Conservation (phyloP, 2,113 vertebrate species). For the Nanorana parkeri region DNA sequence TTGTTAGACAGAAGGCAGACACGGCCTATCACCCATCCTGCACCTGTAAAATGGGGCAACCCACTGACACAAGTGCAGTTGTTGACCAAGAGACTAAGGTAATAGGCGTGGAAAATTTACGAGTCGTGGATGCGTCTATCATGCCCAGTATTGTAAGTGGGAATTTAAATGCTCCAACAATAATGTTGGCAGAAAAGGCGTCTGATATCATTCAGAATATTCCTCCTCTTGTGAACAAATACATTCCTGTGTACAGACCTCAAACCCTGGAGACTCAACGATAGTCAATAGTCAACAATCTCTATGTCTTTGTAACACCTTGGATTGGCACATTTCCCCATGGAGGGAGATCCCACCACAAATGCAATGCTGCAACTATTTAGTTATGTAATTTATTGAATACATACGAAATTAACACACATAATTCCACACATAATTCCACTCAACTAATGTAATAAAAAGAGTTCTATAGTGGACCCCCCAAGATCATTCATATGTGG, state of each 20-base stretch:
- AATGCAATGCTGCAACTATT: too few species aligned
- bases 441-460: too few species aligned
- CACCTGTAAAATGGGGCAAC: conserved; percentile 92
- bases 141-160: conserved; percentile 95
- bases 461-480: too few species aligned
- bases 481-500: too few species aligned
- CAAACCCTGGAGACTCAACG: conserved; percentile 79
- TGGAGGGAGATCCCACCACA: too few species aligned
- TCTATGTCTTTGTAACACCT: too few species aligned
- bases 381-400: too few species aligned
- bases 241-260: conserved; percentile 84
- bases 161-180: conserved; percentile 92
- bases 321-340: too few species aligned
- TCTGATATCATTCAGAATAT: conserved; percentile 88
- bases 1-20: conserved; percentile 87
- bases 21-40: conserved; percentile 96
- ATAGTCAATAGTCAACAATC: conserved; percentile 61
- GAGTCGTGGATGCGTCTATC: conserved; percentile 93
- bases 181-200: conserved; percentile 96
- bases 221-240: conserved; percentile 74
- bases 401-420: too few species aligned
- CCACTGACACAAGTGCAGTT: conserved; percentile 80
- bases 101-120: conserved; percentile 83
- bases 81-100: conserved; percentile 85
- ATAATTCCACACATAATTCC: too few species aligned